These are phyloP conservation scores for Goniozus legneri DNA, from an alignment of 1,140 invertebrate genomes.

Conservation along the genomic window DNA sequence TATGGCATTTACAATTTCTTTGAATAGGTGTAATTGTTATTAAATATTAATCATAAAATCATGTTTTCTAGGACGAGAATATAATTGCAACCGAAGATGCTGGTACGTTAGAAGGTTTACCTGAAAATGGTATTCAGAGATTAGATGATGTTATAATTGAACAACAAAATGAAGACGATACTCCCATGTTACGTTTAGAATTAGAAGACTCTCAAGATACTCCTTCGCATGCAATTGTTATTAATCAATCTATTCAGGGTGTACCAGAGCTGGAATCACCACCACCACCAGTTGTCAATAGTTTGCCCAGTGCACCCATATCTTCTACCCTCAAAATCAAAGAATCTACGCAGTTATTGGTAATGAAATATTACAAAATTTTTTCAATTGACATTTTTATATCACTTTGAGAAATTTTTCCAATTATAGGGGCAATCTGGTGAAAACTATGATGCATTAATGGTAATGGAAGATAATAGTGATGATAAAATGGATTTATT, in stretches of 20 bases:
- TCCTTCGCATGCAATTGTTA: constrained; percentile 12
- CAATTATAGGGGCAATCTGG: background rate
- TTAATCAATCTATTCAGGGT: constrained; percentile 20
- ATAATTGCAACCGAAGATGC: constrained; percentile 12
- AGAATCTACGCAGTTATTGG: too few relatives aligned
- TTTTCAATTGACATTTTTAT: too few relatives aligned
- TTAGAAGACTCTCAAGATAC: constrained; percentile 29
- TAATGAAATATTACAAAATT: too few relatives aligned
- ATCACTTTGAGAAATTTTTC: too few relatives aligned
- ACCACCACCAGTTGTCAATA: constrained; percentile 32
- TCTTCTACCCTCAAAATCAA: constrained; percentile 25
- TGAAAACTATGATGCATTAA: background rate
- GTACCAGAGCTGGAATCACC: constrained; percentile 42
- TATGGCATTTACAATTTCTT: too few relatives aligned
- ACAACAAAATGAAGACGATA: constrained; percentile 23
- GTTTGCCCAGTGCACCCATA: constrained; percentile 18
- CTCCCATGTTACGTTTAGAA: constrained; percentile 25
- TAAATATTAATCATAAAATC: background rate
- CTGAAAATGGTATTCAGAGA: constrained; percentile 36
- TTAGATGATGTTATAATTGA: constrained; percentile 27
- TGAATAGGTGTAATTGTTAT: background rate
- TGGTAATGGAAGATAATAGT: constrained; percentile 18
- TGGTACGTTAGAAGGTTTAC: constrained; percentile 17
- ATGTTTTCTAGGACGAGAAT: constrained; percentile 10
- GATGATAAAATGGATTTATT: constrained; percentile 26